phyloP scores from a whole-genome alignment of 2,113 vertebrate genomes.

The Phainopepla nitens region DNA sequence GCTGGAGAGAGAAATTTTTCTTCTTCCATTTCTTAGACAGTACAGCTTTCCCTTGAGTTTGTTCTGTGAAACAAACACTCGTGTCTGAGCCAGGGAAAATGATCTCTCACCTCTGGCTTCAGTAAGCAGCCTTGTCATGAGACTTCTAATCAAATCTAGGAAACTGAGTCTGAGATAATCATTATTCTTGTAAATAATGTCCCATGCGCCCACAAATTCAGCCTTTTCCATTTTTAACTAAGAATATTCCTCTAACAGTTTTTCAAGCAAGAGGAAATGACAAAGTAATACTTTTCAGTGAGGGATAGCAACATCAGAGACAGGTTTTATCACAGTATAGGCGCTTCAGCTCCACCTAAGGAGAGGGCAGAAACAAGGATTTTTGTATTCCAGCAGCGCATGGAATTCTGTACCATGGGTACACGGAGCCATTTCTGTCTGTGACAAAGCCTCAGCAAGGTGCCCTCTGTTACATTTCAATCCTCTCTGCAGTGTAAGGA shows the following conservation, averaged over 20 bases:
- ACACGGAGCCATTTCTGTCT: neutral
- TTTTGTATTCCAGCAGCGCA: neutral
- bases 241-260: neutral
- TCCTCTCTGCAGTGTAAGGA: neutral
- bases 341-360: neutral
- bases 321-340: neutral
- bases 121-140: neutral
- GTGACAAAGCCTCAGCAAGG: neutral
- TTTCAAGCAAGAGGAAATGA: neutral
- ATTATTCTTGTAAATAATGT: neutral
- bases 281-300: neutral
- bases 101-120: neutral
- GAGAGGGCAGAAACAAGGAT: neutral
- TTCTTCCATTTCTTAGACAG: neutral
- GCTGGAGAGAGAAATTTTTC: neutral
- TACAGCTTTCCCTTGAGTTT: neutral
- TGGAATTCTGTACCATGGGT: fast-evolving
- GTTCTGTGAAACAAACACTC: neutral
- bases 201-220: neutral
- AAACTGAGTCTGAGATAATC: neutral
- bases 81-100: neutral
- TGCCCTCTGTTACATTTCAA: neutral
- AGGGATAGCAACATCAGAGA: neutral
- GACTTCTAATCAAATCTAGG: neutral
- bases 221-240: neutral